phyloP scores from a whole-genome alignment of 2,888 invertebrate species.

The Chydorus sphaericus region DNA sequence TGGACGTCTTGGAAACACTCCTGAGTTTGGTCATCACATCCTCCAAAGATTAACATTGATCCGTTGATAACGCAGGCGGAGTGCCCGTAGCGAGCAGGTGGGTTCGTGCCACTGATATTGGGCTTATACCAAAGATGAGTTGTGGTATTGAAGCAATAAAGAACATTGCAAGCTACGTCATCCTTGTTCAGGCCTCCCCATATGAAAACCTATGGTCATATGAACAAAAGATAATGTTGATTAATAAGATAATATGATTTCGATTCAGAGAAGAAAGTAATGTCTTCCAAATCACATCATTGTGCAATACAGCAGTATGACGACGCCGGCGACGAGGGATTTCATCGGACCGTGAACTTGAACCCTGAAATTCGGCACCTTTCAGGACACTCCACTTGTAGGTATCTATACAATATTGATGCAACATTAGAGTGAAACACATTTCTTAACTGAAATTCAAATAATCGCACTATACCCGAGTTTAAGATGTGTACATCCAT shows the following conservation, averaged over 20 bases:
- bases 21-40: slow-evolving; percentile 71
- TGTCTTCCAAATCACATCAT: slow-evolving; percentile 32
- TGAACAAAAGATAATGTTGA: no score
- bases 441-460: no score
- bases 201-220: slow-evolving; percentile 47
- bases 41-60: slow-evolving; percentile 79
- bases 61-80: slow-evolving; percentile 65
- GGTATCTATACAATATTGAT: slow-evolving; percentile 30
- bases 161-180: slow-evolving; percentile 56
- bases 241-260: background rate
- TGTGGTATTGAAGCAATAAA: slow-evolving; percentile 68
- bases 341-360: slow-evolving; percentile 34
- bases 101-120: slow-evolving; percentile 48
- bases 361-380: slow-evolving; percentile 33
- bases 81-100: slow-evolving; percentile 79
- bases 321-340: slow-evolving; percentile 78
- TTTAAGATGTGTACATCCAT: slow-evolving; percentile 79
- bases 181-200: slow-evolving; percentile 94
- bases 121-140: slow-evolving; percentile 50
- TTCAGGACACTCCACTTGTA: slow-evolving; percentile 33
- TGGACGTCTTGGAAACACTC: slow-evolving; percentile 66
- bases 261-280: background rate
- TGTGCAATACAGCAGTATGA: slow-evolving; percentile 69
- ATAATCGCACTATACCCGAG: slow-evolving; percentile 38
- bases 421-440: background rate